These are phyloP conservation scores for Apamea epomidion DNA, from an alignment of 2,888 invertebrate genomes.

Conservation along the genomic window DNA sequence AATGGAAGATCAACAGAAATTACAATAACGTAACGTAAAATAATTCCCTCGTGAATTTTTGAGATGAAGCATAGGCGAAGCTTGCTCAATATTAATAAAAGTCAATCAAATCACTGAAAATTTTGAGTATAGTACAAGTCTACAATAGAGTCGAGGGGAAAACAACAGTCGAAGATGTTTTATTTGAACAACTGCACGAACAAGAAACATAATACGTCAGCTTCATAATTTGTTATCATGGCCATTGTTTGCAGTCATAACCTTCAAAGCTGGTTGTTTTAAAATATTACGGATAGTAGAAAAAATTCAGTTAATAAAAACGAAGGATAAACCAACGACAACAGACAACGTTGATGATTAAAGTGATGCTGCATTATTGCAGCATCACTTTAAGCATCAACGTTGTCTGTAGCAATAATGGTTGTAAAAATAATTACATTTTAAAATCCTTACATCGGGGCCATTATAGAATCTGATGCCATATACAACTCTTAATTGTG, in stretches of 20 bases:
- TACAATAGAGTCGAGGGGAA: neutral
- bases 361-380: neutral
- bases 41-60: constrained; percentile 9
- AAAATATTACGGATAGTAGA: neutral
- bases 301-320: constrained; percentile 3
- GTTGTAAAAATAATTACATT: neutral
- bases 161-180: constrained; percentile 47
- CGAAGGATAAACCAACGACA: neutral
- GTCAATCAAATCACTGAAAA: constrained; percentile 19
- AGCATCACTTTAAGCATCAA: too few species aligned
- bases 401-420: too few species aligned
- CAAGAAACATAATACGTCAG: constrained; percentile 31
- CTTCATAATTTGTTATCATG: constrained; percentile 28
- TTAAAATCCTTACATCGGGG: neutral
- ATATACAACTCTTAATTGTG: neutral
- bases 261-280: constrained; percentile 9
- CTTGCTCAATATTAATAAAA: constrained; percentile 19
- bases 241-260: constrained; percentile 26
- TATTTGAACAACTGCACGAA: constrained; percentile 60
- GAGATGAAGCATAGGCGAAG: neutral
- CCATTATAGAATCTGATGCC: neutral
- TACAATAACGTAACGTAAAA: neutral
- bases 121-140: neutral
- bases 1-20: neutral
- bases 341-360: neutral